Conservation (phyloP, 2,888 invertebrate genomes). For the Scotopteryx bipunctaria region DNA sequence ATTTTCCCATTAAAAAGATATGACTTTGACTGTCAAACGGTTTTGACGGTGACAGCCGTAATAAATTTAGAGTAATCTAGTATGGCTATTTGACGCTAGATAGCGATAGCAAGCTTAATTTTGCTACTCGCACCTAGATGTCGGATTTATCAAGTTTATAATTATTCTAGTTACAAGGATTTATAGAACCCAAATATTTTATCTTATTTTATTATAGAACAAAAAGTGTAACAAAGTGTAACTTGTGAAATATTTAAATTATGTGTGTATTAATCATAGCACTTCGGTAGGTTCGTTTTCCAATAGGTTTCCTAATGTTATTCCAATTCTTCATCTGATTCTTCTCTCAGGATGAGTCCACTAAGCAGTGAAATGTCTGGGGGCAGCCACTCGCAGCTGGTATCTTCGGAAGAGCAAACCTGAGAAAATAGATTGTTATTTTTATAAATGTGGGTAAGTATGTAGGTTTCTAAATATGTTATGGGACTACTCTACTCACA, state of each 20-base stretch:
- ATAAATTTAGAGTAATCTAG: too few relatives aligned
- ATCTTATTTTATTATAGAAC: background rate
- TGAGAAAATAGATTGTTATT: too few relatives aligned
- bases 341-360: constrained; percentile 62
- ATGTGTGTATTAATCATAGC: background rate
- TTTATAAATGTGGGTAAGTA: too few relatives aligned
- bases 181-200: too few relatives aligned
- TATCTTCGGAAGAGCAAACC: constrained; percentile 77
- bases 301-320: constrained; percentile 25
- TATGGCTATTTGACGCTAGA: too few relatives aligned
- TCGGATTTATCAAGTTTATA: background rate
- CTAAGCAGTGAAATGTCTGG: constrained; percentile 70
- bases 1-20: too few relatives aligned
- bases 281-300: background rate
- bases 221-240: constrained; percentile 40
- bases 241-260: constrained; percentile 44
- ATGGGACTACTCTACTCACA: too few relatives aligned
- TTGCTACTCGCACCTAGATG: constrained; percentile 19
- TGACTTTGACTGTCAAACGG: background rate
- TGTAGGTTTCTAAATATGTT: too few relatives aligned
- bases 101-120: background rate
- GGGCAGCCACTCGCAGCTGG: constrained; percentile 78
- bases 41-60: too few relatives aligned
- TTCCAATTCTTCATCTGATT: constrained; percentile 64
- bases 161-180: too few relatives aligned